Evolutionary conservation across 2,113 vertebrate genomes (phyloP).

Genomic region (Tetrax tetrax): DNA sequence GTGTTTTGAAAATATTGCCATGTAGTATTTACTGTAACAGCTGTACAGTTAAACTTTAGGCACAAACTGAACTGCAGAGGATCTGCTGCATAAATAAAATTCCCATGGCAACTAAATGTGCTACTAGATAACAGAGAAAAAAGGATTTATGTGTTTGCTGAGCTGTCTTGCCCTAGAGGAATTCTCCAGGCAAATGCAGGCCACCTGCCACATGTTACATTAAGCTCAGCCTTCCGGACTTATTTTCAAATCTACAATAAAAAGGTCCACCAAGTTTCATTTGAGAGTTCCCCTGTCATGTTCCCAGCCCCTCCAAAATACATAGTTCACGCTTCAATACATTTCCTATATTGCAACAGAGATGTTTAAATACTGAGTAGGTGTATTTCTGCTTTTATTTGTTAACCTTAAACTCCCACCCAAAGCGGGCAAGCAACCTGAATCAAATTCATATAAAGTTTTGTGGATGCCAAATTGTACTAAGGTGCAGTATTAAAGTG

Average conservation of each 20-base stretch:
- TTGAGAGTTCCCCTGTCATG: slow-evolving; percentile 67
- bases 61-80: slow-evolving; percentile 84
- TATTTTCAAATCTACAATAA: slow-evolving; percentile 75
- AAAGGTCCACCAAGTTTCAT: slow-evolving; percentile 78
- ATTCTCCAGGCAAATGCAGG: slow-evolving; percentile 88
- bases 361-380: slow-evolving; percentile 32
- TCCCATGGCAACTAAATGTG: slow-evolving; percentile 90
- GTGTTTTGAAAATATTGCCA: slow-evolving; percentile 81
- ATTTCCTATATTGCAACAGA: slow-evolving; percentile 17
- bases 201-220: slow-evolving; percentile 89
- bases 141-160: slow-evolving; percentile 90
- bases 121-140: slow-evolving; percentile 86
- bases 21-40: slow-evolving; percentile 81
- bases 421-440: neutral
- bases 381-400: slow-evolving; percentile 50
- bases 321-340: slow-evolving; percentile 51
- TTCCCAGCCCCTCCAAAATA: slow-evolving; percentile 55
- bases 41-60: slow-evolving; percentile 84
- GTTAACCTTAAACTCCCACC: neutral
- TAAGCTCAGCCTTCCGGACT: slow-evolving; percentile 85
- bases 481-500: neutral
- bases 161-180: slow-evolving; percentile 89
- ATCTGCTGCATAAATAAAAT: slow-evolving; percentile 88
- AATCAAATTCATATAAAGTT: neutral
- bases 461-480: neutral